A percentile compares a stretch with the other conserved stretches of the same genome.
phyloP scores from a whole-genome alignment of 2,888 invertebrate species.

The Drosophila nr. perissopoda region DNA sequence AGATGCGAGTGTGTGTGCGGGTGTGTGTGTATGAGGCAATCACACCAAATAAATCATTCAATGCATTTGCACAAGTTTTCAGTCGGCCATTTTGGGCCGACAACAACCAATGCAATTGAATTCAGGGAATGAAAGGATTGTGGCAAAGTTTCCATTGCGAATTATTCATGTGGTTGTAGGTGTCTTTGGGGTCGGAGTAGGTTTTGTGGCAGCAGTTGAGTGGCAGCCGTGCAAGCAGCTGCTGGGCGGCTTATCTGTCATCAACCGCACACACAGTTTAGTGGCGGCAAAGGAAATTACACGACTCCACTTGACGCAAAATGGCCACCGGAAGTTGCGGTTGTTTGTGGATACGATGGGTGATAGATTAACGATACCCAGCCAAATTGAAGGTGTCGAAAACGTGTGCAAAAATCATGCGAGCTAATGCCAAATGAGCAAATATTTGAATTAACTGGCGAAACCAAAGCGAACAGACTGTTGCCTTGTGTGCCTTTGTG shows the following conservation, averaged over 20 bases:
- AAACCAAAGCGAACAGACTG: conserved; percentile 5
- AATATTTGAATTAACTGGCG: conserved; percentile 14
- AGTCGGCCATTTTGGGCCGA: conserved; percentile 61
- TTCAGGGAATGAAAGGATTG: conserved; percentile 18
- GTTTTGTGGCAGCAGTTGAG: background rate
- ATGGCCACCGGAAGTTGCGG: conserved; percentile 56
- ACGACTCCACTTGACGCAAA: conserved; percentile 50
- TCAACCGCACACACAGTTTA: conserved; percentile 79
- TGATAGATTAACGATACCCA: conserved; percentile 8
- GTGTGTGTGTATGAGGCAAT: conserved; percentile 63
- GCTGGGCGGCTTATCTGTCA: conserved; percentile 63
- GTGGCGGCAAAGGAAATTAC: conserved; percentile 75
- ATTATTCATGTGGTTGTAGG: conserved; percentile 64
- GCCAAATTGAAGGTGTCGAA: conserved; percentile 48
- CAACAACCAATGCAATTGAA: background rate
- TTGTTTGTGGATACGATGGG: background rate
- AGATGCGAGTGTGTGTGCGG: conserved; percentile 11
- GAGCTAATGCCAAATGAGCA: conserved; percentile 17
- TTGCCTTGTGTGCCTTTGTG: conserved; percentile 30
- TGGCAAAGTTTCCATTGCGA: conserved; percentile 52
- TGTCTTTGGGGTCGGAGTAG: conserved; percentile 14
- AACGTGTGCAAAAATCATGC: conserved; percentile 14
- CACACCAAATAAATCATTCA: conserved; percentile 80
- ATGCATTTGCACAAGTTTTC: conserved; percentile 68
- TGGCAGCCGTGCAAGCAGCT: background rate